These are phyloP conservation scores for Apus apus DNA, from an alignment of 2,113 vertebrate species.

Conservation along the genomic window DNA sequence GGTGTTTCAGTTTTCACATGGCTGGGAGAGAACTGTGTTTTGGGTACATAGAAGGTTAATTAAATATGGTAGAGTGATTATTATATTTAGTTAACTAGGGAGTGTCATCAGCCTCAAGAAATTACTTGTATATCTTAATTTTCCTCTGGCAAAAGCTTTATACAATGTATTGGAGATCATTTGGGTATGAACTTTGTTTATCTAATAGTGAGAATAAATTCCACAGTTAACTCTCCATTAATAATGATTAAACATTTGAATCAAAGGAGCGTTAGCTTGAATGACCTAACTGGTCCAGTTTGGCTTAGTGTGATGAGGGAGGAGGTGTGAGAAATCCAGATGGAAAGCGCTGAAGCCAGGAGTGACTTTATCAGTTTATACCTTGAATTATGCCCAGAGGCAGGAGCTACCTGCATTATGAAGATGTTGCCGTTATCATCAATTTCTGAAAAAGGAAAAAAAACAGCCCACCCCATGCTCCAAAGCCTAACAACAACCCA, in stretches of 20 bases:
- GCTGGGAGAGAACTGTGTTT: background rate
- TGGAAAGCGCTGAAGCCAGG: background rate
- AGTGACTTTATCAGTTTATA: background rate
- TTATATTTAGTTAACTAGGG: background rate
- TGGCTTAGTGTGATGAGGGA: background rate
- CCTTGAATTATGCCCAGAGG: background rate
- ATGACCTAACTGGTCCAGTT: background rate
- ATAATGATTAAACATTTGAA: background rate
- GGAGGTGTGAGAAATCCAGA: background rate
- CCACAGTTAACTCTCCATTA: slow-evolving; percentile 9
- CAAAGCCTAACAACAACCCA: background rate
- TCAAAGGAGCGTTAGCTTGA: background rate
- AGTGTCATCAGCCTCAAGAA: background rate
- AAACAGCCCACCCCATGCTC: background rate
- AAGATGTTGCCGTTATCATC: background rate
- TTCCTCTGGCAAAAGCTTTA: background rate
- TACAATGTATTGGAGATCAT: background rate
- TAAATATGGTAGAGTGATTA: background rate
- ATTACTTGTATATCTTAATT: background rate
- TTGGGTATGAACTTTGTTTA: background rate
- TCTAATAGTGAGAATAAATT: slow-evolving; percentile 22
- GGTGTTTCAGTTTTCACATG: background rate
- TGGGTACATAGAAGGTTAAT: background rate
- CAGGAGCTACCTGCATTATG: background rate
- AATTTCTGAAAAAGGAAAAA: background rate